Evolutionary conservation across 2,113 vertebrate genomes (phyloP).

Genomic region (Thinocorus orbignyianus): DNA sequence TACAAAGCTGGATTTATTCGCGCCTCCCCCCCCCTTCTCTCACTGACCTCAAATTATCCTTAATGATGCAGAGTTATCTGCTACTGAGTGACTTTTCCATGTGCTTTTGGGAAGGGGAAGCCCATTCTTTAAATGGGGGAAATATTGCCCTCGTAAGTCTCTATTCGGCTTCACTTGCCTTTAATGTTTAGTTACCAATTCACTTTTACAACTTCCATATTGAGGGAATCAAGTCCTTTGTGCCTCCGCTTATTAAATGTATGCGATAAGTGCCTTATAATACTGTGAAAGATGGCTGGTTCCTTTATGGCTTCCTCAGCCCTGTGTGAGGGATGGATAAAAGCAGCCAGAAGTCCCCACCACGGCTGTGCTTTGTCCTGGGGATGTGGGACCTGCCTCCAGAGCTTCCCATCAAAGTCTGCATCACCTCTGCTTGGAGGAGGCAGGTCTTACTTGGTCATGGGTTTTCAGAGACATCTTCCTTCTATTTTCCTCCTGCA

Average conservation of each 20-base stretch:
- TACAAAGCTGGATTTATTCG: slow-evolving; percentile 5
- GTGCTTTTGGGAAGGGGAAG: neutral
- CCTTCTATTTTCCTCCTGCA: neutral
- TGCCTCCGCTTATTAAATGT: slow-evolving; percentile 64
- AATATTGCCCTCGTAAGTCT: slow-evolving; percentile 46
- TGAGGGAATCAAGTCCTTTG: slow-evolving; percentile 64
- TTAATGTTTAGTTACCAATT: slow-evolving; percentile 58
- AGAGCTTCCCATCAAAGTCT: neutral
- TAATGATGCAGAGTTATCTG: neutral
- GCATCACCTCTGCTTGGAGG: neutral
- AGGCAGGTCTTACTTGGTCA: neutral
- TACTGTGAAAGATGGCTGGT: slow-evolving; percentile 42
- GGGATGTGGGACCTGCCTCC: neutral
- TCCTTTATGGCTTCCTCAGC: slow-evolving; percentile 50
- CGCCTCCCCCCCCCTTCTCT: neutral
- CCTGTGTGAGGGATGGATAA: neutral
- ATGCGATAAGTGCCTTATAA: slow-evolving; percentile 67
- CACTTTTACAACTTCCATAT: slow-evolving; percentile 68
- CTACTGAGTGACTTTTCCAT: neutral
- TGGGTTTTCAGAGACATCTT: neutral
- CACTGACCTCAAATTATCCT: slow-evolving; percentile 63
- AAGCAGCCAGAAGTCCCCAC: neutral
- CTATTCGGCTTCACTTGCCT: slow-evolving; percentile 28
- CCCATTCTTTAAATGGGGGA: slow-evolving; percentile 2
- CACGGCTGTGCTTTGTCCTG: neutral